Evolutionary conservation across 1,140 invertebrate genomes (phyloP).

Genomic region (Phenacoccus solenopsis): DNA sequence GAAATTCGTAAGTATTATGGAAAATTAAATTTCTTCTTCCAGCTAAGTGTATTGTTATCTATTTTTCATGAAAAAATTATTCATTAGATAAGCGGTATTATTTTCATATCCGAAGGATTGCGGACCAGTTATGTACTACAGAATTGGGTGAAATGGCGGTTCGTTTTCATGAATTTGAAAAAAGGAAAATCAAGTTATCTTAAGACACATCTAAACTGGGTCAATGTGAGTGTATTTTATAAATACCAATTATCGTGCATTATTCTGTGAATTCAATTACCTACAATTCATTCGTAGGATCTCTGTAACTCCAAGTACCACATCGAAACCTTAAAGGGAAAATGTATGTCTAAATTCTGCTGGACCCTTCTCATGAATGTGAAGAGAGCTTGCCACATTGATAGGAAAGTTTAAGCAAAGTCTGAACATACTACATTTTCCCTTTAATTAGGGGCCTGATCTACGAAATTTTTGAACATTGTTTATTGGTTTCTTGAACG

Average conservation of each 20-base stretch:
- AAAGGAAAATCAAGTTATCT: constrained; percentile 66
- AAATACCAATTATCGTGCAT: not conserved
- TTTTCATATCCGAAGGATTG: constrained; percentile 90
- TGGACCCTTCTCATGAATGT: too few relatives aligned
- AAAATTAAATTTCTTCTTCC: not conserved
- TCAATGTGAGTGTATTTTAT: constrained; percentile 41
- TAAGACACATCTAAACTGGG: constrained; percentile 65
- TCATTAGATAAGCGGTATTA: constrained; percentile 64
- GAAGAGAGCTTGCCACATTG: too few relatives aligned
- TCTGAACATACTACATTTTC: too few relatives aligned
- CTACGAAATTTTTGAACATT: not conserved
- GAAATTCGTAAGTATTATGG: constrained; percentile 49
- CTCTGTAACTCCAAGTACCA: too few relatives aligned
- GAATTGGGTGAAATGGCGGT: constrained; percentile 70
- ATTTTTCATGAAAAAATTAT: not conserved
- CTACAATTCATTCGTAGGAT: too few relatives aligned
- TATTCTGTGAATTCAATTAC: too few relatives aligned
- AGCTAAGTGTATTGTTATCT: not conserved
- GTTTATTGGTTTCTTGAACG: not conserved
- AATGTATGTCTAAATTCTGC: too few relatives aligned
- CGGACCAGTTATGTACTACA: constrained; percentile 88
- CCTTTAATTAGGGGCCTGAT: too few relatives aligned
- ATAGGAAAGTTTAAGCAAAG: too few relatives aligned
- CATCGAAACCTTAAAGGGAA: too few relatives aligned
- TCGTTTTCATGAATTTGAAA: constrained; percentile 58